Evolutionary conservation across 2,888 invertebrate species (phyloP).

Genomic region (Acronicta psi): DNA sequence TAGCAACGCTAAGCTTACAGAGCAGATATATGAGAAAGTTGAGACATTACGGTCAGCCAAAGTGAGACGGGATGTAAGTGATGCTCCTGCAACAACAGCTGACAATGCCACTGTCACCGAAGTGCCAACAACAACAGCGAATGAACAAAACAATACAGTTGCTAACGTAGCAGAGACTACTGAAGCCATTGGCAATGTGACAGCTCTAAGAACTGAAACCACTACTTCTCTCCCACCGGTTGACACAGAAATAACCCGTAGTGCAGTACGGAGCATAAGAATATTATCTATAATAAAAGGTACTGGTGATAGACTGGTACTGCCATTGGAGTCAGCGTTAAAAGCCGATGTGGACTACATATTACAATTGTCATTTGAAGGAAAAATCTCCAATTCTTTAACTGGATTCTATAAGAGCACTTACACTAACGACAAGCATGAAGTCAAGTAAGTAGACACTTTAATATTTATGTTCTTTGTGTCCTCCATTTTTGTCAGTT

Average conservation of each 20-base stretch:
- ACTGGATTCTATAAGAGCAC: constrained; percentile 92
- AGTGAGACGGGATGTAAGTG: constrained; percentile 65
- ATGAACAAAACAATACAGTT: constrained; percentile 31
- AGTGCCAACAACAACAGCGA: constrained; percentile 20
- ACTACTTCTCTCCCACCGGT: constrained; percentile 39
- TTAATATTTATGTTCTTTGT: neutral
- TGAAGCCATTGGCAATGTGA: constrained; percentile 27
- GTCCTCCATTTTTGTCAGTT: neutral
- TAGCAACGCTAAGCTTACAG: constrained; percentile 77
- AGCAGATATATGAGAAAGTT: constrained; percentile 82
- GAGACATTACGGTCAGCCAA: constrained; percentile 65
- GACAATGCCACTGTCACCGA: constrained; percentile 33
- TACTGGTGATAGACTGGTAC: constrained; percentile 76
- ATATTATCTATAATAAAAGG: constrained; percentile 72
- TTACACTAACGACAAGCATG: constrained; percentile 84
- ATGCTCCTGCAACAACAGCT: constrained; percentile 12
- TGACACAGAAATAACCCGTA: constrained; percentile 78
- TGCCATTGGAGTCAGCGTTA: constrained; percentile 75
- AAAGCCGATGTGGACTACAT: constrained; percentile 86
- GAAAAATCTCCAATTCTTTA: constrained; percentile 89
- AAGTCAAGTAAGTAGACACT: constrained; percentile 78
- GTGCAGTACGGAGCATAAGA: constrained; percentile 75
- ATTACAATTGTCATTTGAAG: constrained; percentile 87
- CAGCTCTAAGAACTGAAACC: constrained; percentile 36
- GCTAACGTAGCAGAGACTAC: constrained; percentile 36